Base-by-base conservation (phyloP, 2,113 vertebrate genomes). In the Parotia lawesii region DNA sequence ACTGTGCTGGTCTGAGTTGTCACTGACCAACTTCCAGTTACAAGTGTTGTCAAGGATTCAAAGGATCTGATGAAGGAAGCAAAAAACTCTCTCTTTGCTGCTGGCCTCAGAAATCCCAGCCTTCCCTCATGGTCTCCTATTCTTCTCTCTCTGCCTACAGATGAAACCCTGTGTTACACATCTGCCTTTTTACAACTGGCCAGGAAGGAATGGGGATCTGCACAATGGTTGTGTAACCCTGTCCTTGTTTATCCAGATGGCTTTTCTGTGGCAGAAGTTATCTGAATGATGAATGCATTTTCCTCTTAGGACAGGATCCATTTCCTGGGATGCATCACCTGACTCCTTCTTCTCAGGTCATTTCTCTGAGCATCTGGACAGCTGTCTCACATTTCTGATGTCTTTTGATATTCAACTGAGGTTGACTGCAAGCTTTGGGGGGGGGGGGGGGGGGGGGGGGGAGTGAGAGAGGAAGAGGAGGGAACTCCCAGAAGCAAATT, bases 191-290 rank as follows among this genome's bases (percentile, higher is more conserved):
- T 74, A 67, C 73, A 76, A 66, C 82, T 72, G 53, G 38, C 37
- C 93, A 79, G 83, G 77, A 95, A 93, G 60, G n/a, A 83, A 81
- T 75, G 71, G 87, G 50, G n/a, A 71, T 81, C 77, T 91, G 51
- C 58, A 75, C 40, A 81, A 74, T 48, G 64, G 28, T 73, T 81
- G 70, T 89, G 67, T 94, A 95, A 93, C 40, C 86, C 87, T 93
- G 79, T 73, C 85, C 72, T 88, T 96, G 95, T 97, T 97, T 96
- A 95, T 96, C 91, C 96, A 97, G 97, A 96, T 96, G 97, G 94
- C 61, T 91, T 92, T 83, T 93, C 78, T 74, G 82, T 91, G 90
- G 72, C 90, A 97, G 85, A 87, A 86, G 85, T 92, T 91, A 95
- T 87, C 85, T 82, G 72, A 93, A 96, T 96, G 96, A 97, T 96